Percentiles rank a stretch among this genome's conserved stretches.
Conservation (phyloP, 2,797 vertebrate species). For the Valencia hispanica region DNA sequence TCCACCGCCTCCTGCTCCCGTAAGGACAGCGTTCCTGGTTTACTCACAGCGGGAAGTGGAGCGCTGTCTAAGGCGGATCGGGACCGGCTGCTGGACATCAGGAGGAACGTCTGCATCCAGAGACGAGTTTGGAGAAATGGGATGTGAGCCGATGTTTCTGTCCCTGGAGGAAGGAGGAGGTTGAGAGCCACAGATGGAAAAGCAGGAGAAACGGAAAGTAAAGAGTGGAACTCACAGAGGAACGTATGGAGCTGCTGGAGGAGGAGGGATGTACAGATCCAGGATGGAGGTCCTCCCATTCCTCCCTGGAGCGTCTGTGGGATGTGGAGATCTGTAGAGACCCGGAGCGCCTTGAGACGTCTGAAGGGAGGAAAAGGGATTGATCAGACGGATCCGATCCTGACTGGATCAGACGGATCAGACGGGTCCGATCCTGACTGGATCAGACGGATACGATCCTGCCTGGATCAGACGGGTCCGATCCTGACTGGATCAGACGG, state of each 20-base stretch:
- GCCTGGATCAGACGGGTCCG: too few relatives aligned
- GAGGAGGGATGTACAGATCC: slow-evolving; percentile 91
- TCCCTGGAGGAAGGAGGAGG: slow-evolving; percentile 76
- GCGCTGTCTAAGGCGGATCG: slow-evolving; percentile 86
- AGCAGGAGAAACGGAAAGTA: neutral
- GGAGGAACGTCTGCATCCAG: slow-evolving; percentile 84
- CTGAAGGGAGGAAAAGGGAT: slow-evolving; percentile 9
- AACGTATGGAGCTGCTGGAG: slow-evolving; percentile 86
- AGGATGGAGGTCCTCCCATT: slow-evolving; percentile 87
- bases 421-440: too few relatives aligned
- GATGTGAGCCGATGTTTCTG: slow-evolving; percentile 51
- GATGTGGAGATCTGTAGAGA: slow-evolving; percentile 68
- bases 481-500: too few relatives aligned
- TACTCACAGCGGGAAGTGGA: slow-evolving; percentile 82
- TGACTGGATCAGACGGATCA: too few relatives aligned
- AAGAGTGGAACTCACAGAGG: slow-evolving; percentile 79
- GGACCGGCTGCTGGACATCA: slow-evolving; percentile 71
- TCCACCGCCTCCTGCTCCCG: neutral
- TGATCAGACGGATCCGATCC: too few relatives aligned
- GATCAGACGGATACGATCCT: too few relatives aligned
- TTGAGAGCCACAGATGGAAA: neutral
- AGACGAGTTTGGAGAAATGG: slow-evolving; percentile 88
- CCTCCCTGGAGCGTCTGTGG: slow-evolving; percentile 76
- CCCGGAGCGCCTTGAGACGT: slow-evolving; percentile 74
- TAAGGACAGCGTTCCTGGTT: neutral